Base-by-base conservation (phyloP, 2,797 vertebrate species). In the Chaetodon trifasciatus region DNA sequence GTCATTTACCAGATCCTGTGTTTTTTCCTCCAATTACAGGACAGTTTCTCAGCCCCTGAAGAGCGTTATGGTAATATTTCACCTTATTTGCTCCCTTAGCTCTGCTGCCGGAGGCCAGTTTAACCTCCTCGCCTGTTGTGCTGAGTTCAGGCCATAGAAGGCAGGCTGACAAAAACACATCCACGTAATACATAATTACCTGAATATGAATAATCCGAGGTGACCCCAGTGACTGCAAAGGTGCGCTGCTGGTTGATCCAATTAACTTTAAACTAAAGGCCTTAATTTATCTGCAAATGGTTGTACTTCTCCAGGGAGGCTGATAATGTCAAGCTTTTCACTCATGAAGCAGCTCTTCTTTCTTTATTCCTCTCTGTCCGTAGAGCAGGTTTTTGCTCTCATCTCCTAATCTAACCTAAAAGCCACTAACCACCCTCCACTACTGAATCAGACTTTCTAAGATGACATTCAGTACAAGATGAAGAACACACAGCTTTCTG, bases 201-300 rank as follows among this genome's bases (percentile, higher is more conserved):
- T 83, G 84, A 53, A 79, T 86, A 84, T 90, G 82, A 95, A 92
- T 91, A 91, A 92, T 93, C 82, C 42, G 56, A 83, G 46, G 77
- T 84, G 91, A 84, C 55, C 81, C 82, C 87, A 58, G 87, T 70
- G 86, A 81, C 94, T 92, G 84, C 90, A 78, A 80, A 87, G 50
- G 86, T 93, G 70, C 82, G 73, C 46, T 67, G 87, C 79, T 60
- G 67, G 82, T 94, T 92, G 81, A 93, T 92, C 91, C 91, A 93
- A 93, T 93, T 92, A 89, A 89, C 91, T 93, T 89, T 86, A 91
- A 91, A 93, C 81, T 79, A 81, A 90, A 78, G 76, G 78, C 77
- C 81, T 88, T 86, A 67, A 76, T 93, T 90, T 88, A 87, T 84
- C 83, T 88, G 91, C 77, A 94, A 94, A 88, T 71, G 57, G 80